A percentile compares a stretch with the other conserved stretches of the same genome.
Evolutionary conservation across 2,797 vertebrate genomes (phyloP).

Genomic region (Siniperca undulata): DNA sequence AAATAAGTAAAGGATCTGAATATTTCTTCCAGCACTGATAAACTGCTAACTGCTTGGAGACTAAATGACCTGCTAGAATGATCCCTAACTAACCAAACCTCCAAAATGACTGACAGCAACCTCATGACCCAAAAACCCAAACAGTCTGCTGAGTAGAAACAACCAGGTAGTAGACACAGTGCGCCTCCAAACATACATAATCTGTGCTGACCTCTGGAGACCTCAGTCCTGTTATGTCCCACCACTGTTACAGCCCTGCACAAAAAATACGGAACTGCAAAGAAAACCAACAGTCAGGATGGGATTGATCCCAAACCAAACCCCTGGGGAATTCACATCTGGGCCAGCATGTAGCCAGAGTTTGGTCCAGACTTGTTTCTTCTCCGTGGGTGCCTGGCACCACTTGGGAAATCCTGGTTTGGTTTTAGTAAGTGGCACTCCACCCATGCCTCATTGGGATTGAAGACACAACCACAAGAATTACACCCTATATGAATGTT

Average conservation of each 20-base stretch:
- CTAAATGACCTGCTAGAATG: neutral
- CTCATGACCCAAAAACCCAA: constrained; percentile 13
- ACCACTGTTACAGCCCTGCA: constrained; percentile 15
- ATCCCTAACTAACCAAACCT: constrained; percentile 19
- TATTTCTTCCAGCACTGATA: neutral
- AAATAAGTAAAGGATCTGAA: neutral
- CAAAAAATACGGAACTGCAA: constrained; percentile 36
- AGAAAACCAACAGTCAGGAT: constrained; percentile 41
- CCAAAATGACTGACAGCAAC: constrained; percentile 31
- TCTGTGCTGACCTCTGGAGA: constrained; percentile 29
- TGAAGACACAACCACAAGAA: constrained; percentile 72
- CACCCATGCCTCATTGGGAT: constrained; percentile 79
- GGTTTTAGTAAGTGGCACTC: constrained; percentile 73
- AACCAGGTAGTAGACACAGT: constrained; percentile 24
- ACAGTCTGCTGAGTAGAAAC: constrained; percentile 8
- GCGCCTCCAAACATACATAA: constrained; percentile 39
- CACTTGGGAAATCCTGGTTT: constrained; percentile 63
- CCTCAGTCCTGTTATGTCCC: constrained; percentile 7
- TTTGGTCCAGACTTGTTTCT: constrained; percentile 71
- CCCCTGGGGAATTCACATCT: constrained; percentile 64
- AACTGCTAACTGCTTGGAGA: neutral
- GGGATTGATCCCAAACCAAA: constrained; percentile 64
- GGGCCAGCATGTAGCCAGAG: constrained; percentile 46
- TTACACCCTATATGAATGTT: constrained; percentile 73
- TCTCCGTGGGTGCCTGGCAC: constrained; percentile 67